Evolutionary conservation across 2,797 vertebrate species (phyloP).

Genomic region (Ibycter americanus): DNA sequence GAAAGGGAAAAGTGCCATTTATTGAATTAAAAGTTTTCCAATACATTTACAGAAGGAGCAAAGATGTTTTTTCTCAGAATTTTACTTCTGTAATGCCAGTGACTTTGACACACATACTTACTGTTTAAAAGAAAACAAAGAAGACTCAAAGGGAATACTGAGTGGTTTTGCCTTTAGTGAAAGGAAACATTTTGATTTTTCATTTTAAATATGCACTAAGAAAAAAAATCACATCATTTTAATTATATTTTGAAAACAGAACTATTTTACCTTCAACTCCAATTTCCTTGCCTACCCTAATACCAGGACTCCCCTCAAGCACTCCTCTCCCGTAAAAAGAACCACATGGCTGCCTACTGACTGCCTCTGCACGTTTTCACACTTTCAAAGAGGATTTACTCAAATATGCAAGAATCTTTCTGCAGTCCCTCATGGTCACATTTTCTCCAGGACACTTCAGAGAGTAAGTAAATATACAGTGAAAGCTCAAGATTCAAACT

Average conservation of each 20-base stretch:
- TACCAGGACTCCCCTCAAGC: background rate
- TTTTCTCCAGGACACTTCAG: background rate
- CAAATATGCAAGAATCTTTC: background rate
- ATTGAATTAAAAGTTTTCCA: background rate
- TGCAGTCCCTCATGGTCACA: background rate
- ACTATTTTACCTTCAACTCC: background rate
- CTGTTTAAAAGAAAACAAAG: background rate
- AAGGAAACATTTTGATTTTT: background rate
- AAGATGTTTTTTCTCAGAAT: background rate
- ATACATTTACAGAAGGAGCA: background rate
- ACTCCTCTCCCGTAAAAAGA: background rate
- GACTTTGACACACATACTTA: background rate
- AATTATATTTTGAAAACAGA: background rate
- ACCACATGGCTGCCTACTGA: background rate
- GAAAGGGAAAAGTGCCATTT: background rate
- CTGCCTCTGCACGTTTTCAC: background rate
- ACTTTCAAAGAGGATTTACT: background rate
- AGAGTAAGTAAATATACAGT: background rate
- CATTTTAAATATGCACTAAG: background rate
- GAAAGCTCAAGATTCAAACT: background rate
- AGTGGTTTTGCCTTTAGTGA: background rate
- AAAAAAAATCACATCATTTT: background rate
- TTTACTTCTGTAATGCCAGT: background rate
- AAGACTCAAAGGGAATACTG: background rate
- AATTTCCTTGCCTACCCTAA: background rate